A percentile compares a stretch with the other conserved stretches of the same genome.
phyloP scores from a whole-genome alignment of 1,140 invertebrate genomes.

The Agrilus planipennis region DNA sequence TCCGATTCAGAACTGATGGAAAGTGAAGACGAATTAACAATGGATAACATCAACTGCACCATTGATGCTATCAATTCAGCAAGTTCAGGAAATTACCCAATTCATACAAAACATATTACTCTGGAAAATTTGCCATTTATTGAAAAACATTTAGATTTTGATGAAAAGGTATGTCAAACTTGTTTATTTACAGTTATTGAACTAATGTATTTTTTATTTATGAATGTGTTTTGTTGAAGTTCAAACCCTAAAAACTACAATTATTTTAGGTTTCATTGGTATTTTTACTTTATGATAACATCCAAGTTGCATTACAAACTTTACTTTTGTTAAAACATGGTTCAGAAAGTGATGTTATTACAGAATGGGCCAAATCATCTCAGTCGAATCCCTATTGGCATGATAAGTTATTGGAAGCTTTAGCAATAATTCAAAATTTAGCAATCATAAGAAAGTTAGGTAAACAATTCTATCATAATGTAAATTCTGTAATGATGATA shows the following conservation, averaged over 20 bases:
- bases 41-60: no score
- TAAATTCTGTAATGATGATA: slow-evolving; percentile 7
- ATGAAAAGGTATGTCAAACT: background rate
- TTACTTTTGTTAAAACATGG: slow-evolving; percentile 8
- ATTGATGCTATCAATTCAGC: no score
- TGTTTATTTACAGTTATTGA: background rate
- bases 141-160: background rate
- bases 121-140: background rate
- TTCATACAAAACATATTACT: no score
- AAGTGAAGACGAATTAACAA: no score
- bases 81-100: no score
- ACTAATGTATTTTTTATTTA: slow-evolving; percentile 4
- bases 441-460: slow-evolving; percentile 15
- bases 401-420: slow-evolving; percentile 20
- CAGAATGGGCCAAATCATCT: slow-evolving; percentile 12
- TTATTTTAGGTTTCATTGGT: slow-evolving; percentile 21
- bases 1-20: no score
- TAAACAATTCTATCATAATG: slow-evolving; percentile 6
- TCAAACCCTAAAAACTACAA: no score
- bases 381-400: slow-evolving; percentile 13
- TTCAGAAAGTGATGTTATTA: slow-evolving; percentile 8
- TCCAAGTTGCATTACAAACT: slow-evolving; percentile 12
- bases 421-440: slow-evolving; percentile 25
- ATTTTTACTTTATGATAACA: slow-evolving; percentile 19
- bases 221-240: background rate